Evolutionary conservation across 2,888 invertebrate genomes (phyloP).

Genomic region (Acronicta leporina): DNA sequence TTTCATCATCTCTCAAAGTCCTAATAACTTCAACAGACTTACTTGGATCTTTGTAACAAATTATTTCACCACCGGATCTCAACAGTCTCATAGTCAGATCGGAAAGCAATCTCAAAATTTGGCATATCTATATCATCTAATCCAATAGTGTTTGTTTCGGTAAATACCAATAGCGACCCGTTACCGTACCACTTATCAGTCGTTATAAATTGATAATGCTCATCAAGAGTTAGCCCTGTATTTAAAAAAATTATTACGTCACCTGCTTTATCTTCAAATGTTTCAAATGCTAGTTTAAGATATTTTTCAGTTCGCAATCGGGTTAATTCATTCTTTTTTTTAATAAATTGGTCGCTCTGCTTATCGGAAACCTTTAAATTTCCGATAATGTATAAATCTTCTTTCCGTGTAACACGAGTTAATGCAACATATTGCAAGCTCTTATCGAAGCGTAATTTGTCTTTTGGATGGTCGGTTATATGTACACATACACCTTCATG

Average conservation of each 20-base stretch:
- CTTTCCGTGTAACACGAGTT: constrained; percentile 6
- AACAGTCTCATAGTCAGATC: constrained; percentile 7
- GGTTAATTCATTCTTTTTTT: constrained; percentile 5
- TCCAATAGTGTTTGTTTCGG: constrained; percentile 6
- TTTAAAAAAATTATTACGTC: constrained; percentile 10
- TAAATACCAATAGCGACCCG: constrained; percentile 4
- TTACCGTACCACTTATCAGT: constrained; percentile 12
- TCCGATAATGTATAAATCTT: constrained; percentile 9
- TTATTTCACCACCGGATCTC: constrained; percentile 7
- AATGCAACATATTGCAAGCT: constrained; percentile 4
- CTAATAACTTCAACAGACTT: constrained; percentile 1
- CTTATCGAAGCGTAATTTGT: constrained; percentile 2
- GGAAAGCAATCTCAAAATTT: constrained; percentile 1
- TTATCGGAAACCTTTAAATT: background rate
- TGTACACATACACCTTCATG: background rate
- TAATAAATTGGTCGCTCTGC: background rate
- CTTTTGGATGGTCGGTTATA: background rate
- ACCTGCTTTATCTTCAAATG: constrained; percentile 3
- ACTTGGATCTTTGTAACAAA: constrained; percentile 3
- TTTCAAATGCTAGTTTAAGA: constrained; percentile 10
- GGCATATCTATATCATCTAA: constrained; percentile 2
- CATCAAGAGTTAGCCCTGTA: constrained; percentile 2
- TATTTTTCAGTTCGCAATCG: constrained; percentile 13
- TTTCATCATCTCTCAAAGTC: constrained; percentile 4
- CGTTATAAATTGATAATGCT: constrained; percentile 9